These are phyloP conservation scores for Phataginus tricuspis DNA, from an alignment of 2,797 vertebrate species.

Conservation along the genomic window DNA sequence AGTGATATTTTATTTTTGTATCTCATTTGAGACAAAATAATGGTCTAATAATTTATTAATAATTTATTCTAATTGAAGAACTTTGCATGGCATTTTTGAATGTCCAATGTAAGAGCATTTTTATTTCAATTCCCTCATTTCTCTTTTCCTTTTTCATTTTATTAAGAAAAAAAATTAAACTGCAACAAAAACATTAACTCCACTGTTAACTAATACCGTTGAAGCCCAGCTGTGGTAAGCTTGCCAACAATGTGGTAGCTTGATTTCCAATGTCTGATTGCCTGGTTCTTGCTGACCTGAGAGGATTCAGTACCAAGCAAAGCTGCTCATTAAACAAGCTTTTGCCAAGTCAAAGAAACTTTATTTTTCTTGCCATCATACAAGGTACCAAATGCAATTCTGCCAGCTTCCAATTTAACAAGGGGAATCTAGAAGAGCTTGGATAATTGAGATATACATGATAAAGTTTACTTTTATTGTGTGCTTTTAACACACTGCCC, in stretches of 20 bases:
- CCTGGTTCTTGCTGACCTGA: not conserved
- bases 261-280: constrained; percentile 43
- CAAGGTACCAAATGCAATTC: not conserved
- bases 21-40: constrained; percentile 63
- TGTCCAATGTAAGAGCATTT: constrained; percentile 26
- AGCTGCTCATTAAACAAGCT: constrained; percentile 46
- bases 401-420: not conserved
- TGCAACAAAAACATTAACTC: constrained; percentile 22
- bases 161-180: constrained; percentile 27
- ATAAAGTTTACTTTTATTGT: constrained; percentile 40
- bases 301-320: constrained; percentile 50
- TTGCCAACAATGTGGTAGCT: not conserved
- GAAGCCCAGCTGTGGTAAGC: not conserved
- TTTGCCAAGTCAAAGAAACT: constrained; percentile 12
- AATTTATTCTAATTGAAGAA: constrained; percentile 61
- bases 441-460: not conserved
- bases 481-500: not conserved
- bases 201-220: not conserved
- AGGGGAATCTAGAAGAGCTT: not conserved
- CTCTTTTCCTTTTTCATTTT: constrained; percentile 43
- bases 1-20: constrained; percentile 64
- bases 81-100: constrained; percentile 59
- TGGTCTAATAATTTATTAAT: constrained; percentile 8
- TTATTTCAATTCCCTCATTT: constrained; percentile 12
- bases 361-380: constrained; percentile 18